Evolutionary conservation across 1,140 invertebrate species (phyloP).

Genomic region (Drosophila leontia): DNA sequence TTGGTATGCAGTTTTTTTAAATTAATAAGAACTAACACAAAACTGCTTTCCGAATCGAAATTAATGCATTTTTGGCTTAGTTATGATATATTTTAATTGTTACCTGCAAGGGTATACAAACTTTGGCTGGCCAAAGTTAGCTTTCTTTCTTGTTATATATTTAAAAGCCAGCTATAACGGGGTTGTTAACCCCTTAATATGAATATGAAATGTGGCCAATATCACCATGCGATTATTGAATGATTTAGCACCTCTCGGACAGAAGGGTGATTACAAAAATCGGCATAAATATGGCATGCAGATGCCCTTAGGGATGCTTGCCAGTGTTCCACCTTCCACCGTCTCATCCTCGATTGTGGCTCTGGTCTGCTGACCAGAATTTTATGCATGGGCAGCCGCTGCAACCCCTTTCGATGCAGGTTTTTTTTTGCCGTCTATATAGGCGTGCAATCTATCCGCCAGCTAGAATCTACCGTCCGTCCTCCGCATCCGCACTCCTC

Average conservation of each 20-base stretch:
- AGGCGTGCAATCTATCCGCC: conserved; percentile 64
- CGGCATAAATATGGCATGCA: conserved; percentile 4
- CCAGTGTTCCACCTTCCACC: background rate
- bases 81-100: no score
- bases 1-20: no score
- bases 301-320: background rate
- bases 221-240: background rate
- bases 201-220: background rate
- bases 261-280: background rate
- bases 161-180: background rate
- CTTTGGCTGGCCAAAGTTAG: no score
- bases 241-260: background rate
- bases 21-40: no score
- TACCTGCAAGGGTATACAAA: no score
- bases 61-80: no score
- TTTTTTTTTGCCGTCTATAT: conserved; percentile 45
- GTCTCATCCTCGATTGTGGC: conserved; percentile 30
- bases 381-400: conserved; percentile 47
- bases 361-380: conserved; percentile 55
- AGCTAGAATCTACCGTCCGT: background rate
- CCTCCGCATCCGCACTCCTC: background rate
- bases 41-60: no score
- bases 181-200: background rate
- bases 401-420: conserved; percentile 40
- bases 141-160: background rate